These are phyloP conservation scores for Limnephilus marmoratus DNA, from an alignment of 2,888 invertebrate species.

Conservation along the genomic window DNA sequence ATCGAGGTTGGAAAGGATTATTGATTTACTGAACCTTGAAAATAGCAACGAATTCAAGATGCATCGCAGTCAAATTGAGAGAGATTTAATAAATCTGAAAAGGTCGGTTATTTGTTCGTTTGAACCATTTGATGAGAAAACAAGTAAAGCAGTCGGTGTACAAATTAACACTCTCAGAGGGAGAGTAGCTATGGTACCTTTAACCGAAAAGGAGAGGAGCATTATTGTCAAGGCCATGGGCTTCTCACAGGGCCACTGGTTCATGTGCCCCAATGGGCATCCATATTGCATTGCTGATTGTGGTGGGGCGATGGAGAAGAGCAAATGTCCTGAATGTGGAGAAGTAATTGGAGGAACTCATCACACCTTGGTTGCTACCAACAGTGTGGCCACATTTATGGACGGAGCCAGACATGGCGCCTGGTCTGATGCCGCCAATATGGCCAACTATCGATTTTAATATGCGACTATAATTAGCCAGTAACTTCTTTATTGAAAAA, in stretches of 20 bases:
- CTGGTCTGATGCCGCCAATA: constrained; percentile 70
- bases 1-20: neutral
- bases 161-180: neutral
- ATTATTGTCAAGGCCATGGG: constrained; percentile 79
- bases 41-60: neutral
- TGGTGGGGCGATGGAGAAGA: constrained; percentile 79
- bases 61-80: neutral
- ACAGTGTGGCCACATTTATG: constrained; percentile 76
- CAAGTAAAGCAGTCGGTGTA: neutral
- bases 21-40: neutral
- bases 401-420: constrained; percentile 76
- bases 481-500: too few species aligned
- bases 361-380: constrained; percentile 75
- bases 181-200: neutral
- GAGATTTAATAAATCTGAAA: neutral
- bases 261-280: constrained; percentile 84
- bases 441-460: neutral
- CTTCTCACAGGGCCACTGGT: constrained; percentile 81
- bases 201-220: constrained; percentile 73
- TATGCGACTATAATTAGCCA: neutral
- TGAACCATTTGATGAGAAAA: constrained; percentile 22
- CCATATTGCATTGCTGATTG: constrained; percentile 82
- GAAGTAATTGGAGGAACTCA: constrained; percentile 76
- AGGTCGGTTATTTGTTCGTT: neutral
- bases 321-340: constrained; percentile 79